Conservation (phyloP, 30 jellyfish, hydroid and myxozoan genomes). For the Catostylus mosaicus region DNA sequence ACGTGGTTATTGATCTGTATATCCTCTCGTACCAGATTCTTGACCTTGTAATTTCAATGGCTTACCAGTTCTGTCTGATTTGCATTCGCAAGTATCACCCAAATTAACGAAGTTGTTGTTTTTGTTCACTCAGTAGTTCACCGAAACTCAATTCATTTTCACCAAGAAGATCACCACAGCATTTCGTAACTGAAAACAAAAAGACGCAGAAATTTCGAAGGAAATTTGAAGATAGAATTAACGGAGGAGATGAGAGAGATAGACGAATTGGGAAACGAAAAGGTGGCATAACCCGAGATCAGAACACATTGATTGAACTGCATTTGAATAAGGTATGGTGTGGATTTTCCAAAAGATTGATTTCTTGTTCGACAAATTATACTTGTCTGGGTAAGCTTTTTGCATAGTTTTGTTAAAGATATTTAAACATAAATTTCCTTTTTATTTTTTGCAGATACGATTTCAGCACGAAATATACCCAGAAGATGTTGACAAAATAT, state of each 20-base stretch:
- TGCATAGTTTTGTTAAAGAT: too few relatives aligned
- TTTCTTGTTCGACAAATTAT: too few relatives aligned
- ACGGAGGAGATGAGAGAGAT: not conserved
- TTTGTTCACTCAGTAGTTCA: constrained; percentile 18
- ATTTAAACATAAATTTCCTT: not conserved
- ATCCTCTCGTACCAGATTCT: too few relatives aligned
- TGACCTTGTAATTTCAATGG: too few relatives aligned
- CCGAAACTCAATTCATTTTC: constrained; percentile 9
- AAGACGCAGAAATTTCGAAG: constrained; percentile 9
- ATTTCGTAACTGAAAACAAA: not conserved
- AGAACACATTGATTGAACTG: constrained; percentile 80
- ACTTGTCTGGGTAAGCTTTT: too few relatives aligned
- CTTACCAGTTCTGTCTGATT: too few relatives aligned
- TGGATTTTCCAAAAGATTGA: not conserved
- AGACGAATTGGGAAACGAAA: not conserved
- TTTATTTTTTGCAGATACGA: constrained; percentile 70
- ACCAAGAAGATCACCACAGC: constrained; percentile 25
- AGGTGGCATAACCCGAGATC: constrained; percentile 80
- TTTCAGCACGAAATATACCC: constrained; percentile 96
- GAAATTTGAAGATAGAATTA: constrained; percentile 14
- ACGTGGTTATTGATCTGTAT: too few relatives aligned
- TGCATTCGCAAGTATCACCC: too few relatives aligned
- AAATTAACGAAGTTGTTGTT: not conserved
- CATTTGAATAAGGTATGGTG: constrained; percentile 81
- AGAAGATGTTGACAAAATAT: constrained; percentile 71